Percentiles rank a stretch among this genome's conserved stretches.
phyloP scores from a whole-genome alignment of 2,113 vertebrate species.

The Zosterops japonicus region DNA sequence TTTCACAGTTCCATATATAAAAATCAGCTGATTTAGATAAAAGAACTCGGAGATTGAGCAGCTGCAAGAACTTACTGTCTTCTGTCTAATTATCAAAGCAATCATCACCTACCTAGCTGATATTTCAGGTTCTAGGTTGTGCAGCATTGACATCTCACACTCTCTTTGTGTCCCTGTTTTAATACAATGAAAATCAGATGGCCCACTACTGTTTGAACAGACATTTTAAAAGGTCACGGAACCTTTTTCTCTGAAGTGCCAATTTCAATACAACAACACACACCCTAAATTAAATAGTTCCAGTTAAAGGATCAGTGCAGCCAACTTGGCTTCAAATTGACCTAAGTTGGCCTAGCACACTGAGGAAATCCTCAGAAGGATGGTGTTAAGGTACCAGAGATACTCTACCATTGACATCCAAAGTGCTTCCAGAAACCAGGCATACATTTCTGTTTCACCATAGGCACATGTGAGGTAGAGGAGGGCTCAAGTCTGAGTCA shows the following conservation, averaged over 20 bases:
- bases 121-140: not conserved
- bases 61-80: not conserved
- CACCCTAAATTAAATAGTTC: not conserved
- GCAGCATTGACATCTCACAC: not conserved
- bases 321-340: not conserved
- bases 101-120: not conserved
- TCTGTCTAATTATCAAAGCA: not conserved
- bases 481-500: not conserved
- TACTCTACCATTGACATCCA: not conserved
- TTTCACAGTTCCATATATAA: not conserved
- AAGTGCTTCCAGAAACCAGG: not conserved
- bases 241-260: not conserved
- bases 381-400: not conserved
- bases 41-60: not conserved
- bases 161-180: not conserved
- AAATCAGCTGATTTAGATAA: not conserved
- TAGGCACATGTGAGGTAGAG: not conserved
- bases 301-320: not conserved
- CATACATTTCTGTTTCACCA: not conserved
- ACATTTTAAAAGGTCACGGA: not conserved
- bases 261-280: rapidly evolving
- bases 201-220: not conserved
- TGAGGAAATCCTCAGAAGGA: not conserved
- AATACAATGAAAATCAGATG: not conserved
- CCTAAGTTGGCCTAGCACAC: not conserved